Evolutionary conservation across 2,113 vertebrate species (phyloP).

Genomic region (Tricholaema leucomelas): DNA sequence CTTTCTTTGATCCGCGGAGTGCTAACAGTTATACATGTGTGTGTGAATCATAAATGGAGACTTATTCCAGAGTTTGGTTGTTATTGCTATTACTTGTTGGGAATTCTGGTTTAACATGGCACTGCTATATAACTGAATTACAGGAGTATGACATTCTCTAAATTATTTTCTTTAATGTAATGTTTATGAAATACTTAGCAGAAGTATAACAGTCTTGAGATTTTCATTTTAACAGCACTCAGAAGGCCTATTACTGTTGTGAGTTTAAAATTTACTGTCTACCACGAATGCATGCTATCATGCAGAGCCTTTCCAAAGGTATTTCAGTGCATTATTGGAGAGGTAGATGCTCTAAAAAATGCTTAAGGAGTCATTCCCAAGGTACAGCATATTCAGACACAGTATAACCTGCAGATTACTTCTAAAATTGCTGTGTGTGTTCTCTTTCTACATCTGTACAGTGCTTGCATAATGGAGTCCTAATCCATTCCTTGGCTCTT

Average conservation of each 20-base stretch:
- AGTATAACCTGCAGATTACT: background rate
- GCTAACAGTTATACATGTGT: slow-evolving; percentile 24
- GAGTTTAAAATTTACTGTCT: slow-evolving; percentile 10
- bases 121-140: background rate
- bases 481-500: background rate
- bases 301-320: background rate
- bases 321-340: background rate
- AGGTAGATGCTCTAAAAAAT: background rate
- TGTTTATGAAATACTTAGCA: background rate
- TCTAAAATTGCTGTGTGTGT: background rate
- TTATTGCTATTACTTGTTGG: too few species aligned
- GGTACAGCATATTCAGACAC: background rate
- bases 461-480: background rate
- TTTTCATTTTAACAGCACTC: slow-evolving; percentile 17
- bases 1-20: slow-evolving; percentile 48
- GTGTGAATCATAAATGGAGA: slow-evolving; percentile 20
- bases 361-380: background rate
- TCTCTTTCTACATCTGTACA: background rate
- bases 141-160: background rate
- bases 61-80: background rate
- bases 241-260: background rate
- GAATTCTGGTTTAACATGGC: background rate
- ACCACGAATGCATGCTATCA: background rate
- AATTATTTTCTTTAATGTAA: background rate
- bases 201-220: background rate